Evolutionary conservation across 2,113 vertebrate genomes (phyloP).

Genomic region (Lepus timidus): DNA sequence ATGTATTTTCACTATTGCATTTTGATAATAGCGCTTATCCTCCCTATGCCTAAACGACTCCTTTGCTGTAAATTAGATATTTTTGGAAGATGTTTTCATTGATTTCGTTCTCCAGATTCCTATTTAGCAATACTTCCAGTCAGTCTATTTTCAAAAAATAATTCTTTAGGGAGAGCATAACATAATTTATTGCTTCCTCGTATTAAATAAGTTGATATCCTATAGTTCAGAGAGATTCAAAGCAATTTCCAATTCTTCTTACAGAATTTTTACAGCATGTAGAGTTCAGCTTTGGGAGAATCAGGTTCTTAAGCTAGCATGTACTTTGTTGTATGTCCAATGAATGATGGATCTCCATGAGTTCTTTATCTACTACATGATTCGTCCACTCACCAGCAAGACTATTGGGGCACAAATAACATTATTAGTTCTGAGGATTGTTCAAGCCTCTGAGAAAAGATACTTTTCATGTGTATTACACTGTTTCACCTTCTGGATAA

Average conservation of each 20-base stretch:
- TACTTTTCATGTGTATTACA: conserved; percentile 62
- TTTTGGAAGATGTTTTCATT: neutral
- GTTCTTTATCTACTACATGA: neutral
- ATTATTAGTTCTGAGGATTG: neutral
- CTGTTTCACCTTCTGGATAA: conserved; percentile 61
- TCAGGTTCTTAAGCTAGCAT: neutral
- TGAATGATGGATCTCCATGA: neutral
- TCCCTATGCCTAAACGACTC: neutral
- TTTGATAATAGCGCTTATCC: neutral
- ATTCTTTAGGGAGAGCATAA: conserved; percentile 6
- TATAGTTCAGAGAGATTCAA: neutral
- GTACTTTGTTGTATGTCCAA: neutral
- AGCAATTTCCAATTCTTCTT: neutral
- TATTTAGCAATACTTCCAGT: neutral
- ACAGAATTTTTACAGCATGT: neutral
- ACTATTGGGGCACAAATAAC: neutral
- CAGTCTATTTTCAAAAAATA: neutral
- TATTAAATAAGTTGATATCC: neutral
- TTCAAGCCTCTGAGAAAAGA: conserved; percentile 12
- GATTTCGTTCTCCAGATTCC: neutral
- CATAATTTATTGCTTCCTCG: neutral
- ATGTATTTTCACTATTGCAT: neutral
- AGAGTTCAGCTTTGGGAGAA: neutral
- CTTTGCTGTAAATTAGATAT: neutral
- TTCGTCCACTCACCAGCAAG: neutral